Percentiles rank a stretch among this genome's conserved stretches.
phyloP scores from a whole-genome alignment of 2,888 invertebrate species.

The Mythimna loreyi region DNA sequence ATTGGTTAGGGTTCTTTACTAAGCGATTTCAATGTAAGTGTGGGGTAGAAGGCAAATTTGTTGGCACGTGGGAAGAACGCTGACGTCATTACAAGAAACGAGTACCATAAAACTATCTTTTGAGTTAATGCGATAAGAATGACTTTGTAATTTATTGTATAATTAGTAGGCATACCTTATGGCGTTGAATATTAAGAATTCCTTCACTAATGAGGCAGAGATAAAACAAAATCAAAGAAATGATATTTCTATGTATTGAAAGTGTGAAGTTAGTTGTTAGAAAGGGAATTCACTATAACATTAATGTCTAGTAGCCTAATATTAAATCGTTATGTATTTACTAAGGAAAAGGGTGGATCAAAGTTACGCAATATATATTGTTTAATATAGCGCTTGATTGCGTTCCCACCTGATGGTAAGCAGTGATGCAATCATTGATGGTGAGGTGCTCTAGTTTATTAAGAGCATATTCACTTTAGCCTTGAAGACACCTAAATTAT shows the following conservation, averaged over 20 bases:
- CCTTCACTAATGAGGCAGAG: neutral
- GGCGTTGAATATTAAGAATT: constrained; percentile 13
- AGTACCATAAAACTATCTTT: constrained; percentile 63
- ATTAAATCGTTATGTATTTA: neutral
- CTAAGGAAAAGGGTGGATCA: neutral
- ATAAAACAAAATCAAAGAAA: constrained; percentile 21
- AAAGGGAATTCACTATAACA: neutral
- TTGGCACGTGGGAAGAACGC: constrained; percentile 77
- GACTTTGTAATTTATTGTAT: constrained; percentile 36
- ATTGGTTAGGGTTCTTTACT: constrained; percentile 41
- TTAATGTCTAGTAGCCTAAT: neutral
- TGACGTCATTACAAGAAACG: constrained; percentile 78
- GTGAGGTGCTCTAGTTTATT: too few species aligned
- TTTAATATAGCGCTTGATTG: too few species aligned
- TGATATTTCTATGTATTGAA: neutral
- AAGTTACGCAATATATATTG: too few species aligned
- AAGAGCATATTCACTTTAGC: too few species aligned
- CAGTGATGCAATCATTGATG: too few species aligned
- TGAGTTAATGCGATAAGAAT: constrained; percentile 42
- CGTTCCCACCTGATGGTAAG: too few species aligned
- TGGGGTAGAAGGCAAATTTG: constrained; percentile 53
- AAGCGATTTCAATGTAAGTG: constrained; percentile 67
- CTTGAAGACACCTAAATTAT: too few species aligned
- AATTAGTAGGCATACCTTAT: constrained; percentile 34
- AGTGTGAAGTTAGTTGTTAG: neutral